Conservation (phyloP, 2,888 invertebrate genomes). For the Cetonia aurata region DNA sequence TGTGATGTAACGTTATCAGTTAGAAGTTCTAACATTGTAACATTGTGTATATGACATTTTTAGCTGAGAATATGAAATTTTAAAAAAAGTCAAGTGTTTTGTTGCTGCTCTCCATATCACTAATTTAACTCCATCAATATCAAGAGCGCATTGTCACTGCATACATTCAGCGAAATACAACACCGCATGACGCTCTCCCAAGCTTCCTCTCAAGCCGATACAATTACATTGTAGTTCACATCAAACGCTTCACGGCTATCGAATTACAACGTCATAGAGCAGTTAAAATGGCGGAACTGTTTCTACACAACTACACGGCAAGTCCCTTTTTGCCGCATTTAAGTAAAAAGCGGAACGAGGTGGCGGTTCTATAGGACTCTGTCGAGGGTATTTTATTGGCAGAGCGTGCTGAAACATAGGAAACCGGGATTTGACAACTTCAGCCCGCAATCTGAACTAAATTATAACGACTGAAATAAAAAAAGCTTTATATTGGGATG, state of each 20-base stretch:
- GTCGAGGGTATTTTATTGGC: constrained; percentile 53
- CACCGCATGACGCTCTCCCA: neutral
- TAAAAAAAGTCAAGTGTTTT: neutral
- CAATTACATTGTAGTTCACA: constrained; percentile 1
- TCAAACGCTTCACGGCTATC: neutral
- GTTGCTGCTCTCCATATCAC: no score
- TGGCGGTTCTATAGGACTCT: constrained; percentile 7
- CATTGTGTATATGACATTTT: neutral
- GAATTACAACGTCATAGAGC: neutral
- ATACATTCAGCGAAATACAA: neutral
- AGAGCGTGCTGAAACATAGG: constrained; percentile 62
- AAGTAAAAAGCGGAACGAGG: neutral
- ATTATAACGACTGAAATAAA: constrained; percentile 28
- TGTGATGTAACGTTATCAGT: no score
- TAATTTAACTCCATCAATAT: no score
- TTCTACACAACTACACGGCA: no score
- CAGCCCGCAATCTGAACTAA: constrained; percentile 25
- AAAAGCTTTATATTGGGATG: constrained; percentile 39
- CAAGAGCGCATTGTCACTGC: neutral
- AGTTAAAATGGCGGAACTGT: neutral
- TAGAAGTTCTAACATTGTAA: no score
- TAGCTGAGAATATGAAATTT: neutral
- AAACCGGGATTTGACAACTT: constrained; percentile 58
- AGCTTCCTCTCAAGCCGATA: neutral
- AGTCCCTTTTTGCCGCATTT: no score